Base-by-base conservation (phyloP, 2,113 vertebrate species). In the Columba janthina region DNA sequence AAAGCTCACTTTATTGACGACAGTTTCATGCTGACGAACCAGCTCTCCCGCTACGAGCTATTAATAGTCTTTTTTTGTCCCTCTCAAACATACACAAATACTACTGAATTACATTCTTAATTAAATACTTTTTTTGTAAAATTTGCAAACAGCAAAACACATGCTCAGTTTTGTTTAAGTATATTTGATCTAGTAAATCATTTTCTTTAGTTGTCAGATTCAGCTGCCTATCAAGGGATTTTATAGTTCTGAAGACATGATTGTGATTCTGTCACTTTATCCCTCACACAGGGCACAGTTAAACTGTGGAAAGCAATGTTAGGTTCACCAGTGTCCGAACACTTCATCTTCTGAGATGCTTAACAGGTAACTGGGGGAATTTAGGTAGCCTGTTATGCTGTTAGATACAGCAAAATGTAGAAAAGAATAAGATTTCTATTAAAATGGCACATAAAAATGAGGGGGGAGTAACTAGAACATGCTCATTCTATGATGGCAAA, bases 231-330 rank as follows among this genome's bases (percentile, higher is more conserved):
- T 92, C 92, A 96, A 90, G 73, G 84, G 67, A 81, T 87, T 90
- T 89, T n/a, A 44, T 51, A 62, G 56, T n/a, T 51, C 76, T 51
- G 58, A 91, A 93, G 42, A 54, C 4, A 1, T 3, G 1, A 62
- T 44, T 81, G 65, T 82, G 82, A 94, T 94, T 89, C 44, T 95
- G 67, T 74, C 84, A 48, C 54, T 87, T 81, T 87, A 88, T 93
- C 25, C 31, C n/a, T 66, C 29, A 16, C 11, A 46, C 15, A 42
- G 25, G 20, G 26, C 19, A 12, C 8, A 71, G 74, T 50, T 44
- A 48, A 72, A 56, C 8, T 7, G 7, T 36, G 56, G 28, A 70
- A 77, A 74, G 56, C 67, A 15, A 40, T 57, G 44, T 26, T 48
- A 26, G 56, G 84, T 60, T 57, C 64, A 62, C 46, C 31, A 42